phyloP scores from a whole-genome alignment of 1,140 invertebrate genomes.

The Scaptomyza pallida region DNA sequence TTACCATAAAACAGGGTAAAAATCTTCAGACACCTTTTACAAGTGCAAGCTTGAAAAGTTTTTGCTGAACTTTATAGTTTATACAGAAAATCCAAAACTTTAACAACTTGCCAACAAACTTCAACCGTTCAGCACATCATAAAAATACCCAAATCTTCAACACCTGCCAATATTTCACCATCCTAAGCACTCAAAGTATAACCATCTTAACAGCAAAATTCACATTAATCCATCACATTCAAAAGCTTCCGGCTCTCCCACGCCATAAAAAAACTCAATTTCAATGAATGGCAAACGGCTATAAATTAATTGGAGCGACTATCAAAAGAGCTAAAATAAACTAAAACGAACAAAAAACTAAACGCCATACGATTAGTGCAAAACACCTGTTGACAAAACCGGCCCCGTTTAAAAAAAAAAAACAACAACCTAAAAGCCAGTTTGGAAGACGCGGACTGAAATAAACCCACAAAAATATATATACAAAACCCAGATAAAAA shows the following conservation, averaged over 20 bases:
- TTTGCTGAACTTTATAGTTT: no score
- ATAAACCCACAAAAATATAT: conserved; percentile 15
- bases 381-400: conserved; percentile 78
- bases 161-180: no score
- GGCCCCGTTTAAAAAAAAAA: conserved; percentile 46
- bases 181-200: no score
- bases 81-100: no score
- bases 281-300: conserved; percentile 46
- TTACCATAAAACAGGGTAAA: no score
- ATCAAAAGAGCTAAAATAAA: conserved; percentile 41
- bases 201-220: background rate
- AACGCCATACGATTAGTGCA: conserved; percentile 64
- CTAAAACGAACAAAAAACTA: background rate
- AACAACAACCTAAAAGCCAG: conserved; percentile 41
- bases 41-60: no score
- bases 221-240: background rate
- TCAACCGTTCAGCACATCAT: no score
- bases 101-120: no score
- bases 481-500: conserved; percentile 64
- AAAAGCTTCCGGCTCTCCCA: conserved; percentile 44
- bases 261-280: conserved; percentile 28
- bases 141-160: no score
- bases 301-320: conserved; percentile 77
- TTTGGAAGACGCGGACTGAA: conserved; percentile 62
- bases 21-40: no score